Evolutionary conservation across 2,888 invertebrate species (phyloP).

Genomic region (Saturnia pavonia): DNA sequence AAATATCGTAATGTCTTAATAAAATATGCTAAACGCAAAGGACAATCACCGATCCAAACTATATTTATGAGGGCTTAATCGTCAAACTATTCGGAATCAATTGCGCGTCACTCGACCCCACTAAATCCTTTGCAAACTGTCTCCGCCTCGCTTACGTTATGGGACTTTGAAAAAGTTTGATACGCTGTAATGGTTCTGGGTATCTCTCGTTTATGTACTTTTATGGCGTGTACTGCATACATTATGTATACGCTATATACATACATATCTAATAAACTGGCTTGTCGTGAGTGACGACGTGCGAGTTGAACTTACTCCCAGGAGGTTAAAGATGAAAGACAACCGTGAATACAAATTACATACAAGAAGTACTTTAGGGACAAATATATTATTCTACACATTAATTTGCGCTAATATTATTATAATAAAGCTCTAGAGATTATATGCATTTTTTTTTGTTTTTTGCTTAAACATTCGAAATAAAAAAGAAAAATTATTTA

Average conservation of each 20-base stretch:
- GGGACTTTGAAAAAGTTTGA: constrained; percentile 34
- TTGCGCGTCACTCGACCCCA: constrained; percentile 35
- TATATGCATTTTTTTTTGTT: no score
- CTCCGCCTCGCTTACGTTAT: constrained; percentile 31
- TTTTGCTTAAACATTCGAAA: no score
- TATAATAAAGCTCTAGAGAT: no score
- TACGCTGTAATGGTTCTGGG: constrained; percentile 29
- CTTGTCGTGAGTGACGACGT: neutral
- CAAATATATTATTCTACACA: constrained; percentile 26
- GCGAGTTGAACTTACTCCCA: neutral
- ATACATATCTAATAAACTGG: neutral
- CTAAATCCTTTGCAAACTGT: constrained; percentile 36
- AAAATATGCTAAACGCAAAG: neutral
- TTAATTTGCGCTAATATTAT: constrained; percentile 26
- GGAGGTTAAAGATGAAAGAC: neutral
- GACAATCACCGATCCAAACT: constrained; percentile 16
- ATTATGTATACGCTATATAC: constrained; percentile 13
- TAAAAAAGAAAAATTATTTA: no score
- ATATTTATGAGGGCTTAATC: constrained; percentile 31
- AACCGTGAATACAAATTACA: neutral
- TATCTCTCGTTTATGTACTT: constrained; percentile 25
- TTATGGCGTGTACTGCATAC: constrained; percentile 16
- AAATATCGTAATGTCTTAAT: neutral
- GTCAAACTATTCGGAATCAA: constrained; percentile 38
- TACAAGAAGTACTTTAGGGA: neutral